A percentile compares a stretch with the other conserved stretches of the same genome.
phyloP scores from a whole-genome alignment of 2,113 vertebrate genomes.

The Malurus melanocephalus region DNA sequence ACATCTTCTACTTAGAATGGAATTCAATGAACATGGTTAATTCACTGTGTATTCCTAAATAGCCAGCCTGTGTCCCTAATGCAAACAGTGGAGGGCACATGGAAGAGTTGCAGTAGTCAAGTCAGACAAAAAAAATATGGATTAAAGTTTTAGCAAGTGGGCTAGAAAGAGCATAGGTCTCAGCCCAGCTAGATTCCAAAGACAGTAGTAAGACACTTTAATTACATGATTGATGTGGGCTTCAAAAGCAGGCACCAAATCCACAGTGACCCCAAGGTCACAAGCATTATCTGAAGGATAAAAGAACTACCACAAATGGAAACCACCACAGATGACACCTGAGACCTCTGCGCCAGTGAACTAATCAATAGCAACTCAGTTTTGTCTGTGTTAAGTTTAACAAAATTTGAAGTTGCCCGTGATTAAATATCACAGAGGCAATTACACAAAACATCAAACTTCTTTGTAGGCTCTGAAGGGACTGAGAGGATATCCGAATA shows the following conservation, averaged over 20 bases:
- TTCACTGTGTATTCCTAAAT: neutral
- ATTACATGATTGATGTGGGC: constrained; percentile 66
- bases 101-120: neutral
- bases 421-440: constrained; percentile 64
- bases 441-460: constrained; percentile 63
- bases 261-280: constrained; percentile 56
- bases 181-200: constrained; percentile 63
- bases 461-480: constrained; percentile 34
- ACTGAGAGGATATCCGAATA: constrained; percentile 9
- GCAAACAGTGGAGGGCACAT: neutral
- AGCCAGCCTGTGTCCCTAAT: neutral
- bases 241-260: constrained; percentile 67
- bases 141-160: constrained; percentile 62
- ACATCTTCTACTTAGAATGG: neutral
- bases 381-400: constrained; percentile 66
- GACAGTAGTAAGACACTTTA: constrained; percentile 66
- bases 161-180: constrained; percentile 59
- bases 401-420: constrained; percentile 61
- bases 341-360: constrained; percentile 51
- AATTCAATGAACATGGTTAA: neutral
- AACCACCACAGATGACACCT: constrained; percentile 64
- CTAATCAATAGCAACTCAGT: constrained; percentile 64
- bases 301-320: constrained; percentile 69
- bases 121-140: constrained; percentile 17
- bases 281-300: constrained; percentile 67